These are phyloP conservation scores for Trichonephila clavata DNA, from an alignment of 1,140 invertebrate genomes.

Conservation along the genomic window DNA sequence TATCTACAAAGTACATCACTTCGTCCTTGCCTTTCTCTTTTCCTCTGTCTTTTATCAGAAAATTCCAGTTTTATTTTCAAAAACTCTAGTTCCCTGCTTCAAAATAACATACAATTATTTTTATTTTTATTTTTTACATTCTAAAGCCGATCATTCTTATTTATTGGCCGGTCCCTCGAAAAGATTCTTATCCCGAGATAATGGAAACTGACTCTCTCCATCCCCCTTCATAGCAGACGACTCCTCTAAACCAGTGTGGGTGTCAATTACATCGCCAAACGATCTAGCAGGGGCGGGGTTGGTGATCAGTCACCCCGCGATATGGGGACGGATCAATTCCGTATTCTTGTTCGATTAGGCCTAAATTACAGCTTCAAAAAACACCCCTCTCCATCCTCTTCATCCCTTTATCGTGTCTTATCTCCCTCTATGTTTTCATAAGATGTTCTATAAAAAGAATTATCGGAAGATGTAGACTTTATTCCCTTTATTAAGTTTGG, in stretches of 20 bases:
- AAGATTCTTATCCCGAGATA: slow-evolving; percentile 37
- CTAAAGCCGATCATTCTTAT: not conserved
- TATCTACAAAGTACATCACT: too few relatives aligned
- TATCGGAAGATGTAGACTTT: not conserved
- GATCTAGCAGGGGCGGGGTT: slow-evolving; percentile 44
- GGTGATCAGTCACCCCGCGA: slow-evolving; percentile 64
- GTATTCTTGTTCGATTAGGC: slow-evolving; percentile 23
- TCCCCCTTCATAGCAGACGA: slow-evolving; percentile 32
- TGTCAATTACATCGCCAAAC: slow-evolving; percentile 70
- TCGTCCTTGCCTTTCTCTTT: too few relatives aligned
- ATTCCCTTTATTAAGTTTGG: too few relatives aligned
- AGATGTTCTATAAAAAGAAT: not conserved
- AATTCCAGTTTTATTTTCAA: too few relatives aligned
- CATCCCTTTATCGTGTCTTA: too few relatives aligned
- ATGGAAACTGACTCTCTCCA: slow-evolving; percentile 52
- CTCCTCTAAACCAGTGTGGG: slow-evolving; percentile 51
- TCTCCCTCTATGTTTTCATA: not conserved
- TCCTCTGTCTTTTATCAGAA: too few relatives aligned
- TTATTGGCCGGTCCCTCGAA: not conserved
- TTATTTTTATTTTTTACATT: too few relatives aligned
- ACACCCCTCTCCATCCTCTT: too few relatives aligned
- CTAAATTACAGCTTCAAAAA: slow-evolving; percentile 11
- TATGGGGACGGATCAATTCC: not conserved
- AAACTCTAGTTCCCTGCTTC: too few relatives aligned
- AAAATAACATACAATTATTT: too few relatives aligned